Percentiles rank a stretch among this genome's conserved stretches.
Conservation (phyloP, 1,140 invertebrate species). For the Drosophila pseudoananassae region DNA sequence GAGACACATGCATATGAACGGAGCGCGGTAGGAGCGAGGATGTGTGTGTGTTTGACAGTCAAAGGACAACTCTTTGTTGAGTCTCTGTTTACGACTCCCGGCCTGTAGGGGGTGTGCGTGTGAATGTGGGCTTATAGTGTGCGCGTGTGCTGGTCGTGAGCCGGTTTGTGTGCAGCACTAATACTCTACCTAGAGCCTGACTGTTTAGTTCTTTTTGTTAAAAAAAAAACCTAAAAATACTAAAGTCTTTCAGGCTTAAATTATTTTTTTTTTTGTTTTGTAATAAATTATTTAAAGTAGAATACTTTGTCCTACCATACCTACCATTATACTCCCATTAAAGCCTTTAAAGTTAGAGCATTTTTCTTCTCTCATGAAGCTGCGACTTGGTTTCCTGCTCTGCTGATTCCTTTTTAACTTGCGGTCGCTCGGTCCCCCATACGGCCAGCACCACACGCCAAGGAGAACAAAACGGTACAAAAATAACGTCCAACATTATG, state of each 20-base stretch:
- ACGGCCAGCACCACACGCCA: neutral
- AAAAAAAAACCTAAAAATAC: too few relatives aligned
- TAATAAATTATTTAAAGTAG: too few relatives aligned
- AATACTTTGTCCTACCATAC: too few relatives aligned
- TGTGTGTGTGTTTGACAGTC: conserved; percentile 46
- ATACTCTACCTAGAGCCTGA: conserved; percentile 31
- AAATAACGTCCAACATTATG: conserved; percentile 59
- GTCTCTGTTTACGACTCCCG: conserved; percentile 59
- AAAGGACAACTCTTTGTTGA: conserved; percentile 74
- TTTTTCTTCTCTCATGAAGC: too few relatives aligned
- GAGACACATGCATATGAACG: conserved; percentile 45
- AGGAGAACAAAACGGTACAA: conserved; percentile 38
- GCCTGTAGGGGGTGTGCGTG: conserved; percentile 28
- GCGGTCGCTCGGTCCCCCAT: conserved; percentile 33
- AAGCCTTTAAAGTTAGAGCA: too few relatives aligned
- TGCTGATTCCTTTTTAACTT: conserved; percentile 65
- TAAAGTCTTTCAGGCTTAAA: too few relatives aligned
- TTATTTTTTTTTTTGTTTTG: too few relatives aligned
- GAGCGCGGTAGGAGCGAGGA: conserved; percentile 3
- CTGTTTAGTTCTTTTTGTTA: too few relatives aligned
- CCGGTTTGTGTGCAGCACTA: conserved; percentile 47
- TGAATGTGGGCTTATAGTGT: conserved; percentile 19
- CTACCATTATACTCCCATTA: too few relatives aligned
- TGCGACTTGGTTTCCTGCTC: conserved; percentile 15
- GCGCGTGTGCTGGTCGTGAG: conserved; percentile 32